phyloP scores from a whole-genome alignment of 2,888 invertebrate genomes.

The Archips xylosteana region DNA sequence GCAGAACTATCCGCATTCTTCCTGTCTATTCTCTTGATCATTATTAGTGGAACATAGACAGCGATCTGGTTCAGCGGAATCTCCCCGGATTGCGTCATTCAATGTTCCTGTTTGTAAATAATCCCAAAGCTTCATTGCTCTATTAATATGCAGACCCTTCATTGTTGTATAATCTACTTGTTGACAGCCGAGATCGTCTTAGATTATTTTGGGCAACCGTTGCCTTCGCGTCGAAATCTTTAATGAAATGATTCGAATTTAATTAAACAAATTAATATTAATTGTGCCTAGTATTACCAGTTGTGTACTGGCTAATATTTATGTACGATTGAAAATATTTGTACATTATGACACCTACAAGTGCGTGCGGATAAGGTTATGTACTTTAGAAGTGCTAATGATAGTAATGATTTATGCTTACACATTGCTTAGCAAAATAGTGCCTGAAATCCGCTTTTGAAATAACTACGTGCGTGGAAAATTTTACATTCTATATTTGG shows the following conservation, averaged over 20 bases:
- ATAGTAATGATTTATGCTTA: slow-evolving; percentile 3
- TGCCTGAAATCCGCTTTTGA: slow-evolving; percentile 40
- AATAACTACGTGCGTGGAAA: slow-evolving; percentile 42
- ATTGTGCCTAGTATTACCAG: slow-evolving; percentile 51
- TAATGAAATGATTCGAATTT: slow-evolving; percentile 57
- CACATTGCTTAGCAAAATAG: neutral
- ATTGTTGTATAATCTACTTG: slow-evolving; percentile 34
- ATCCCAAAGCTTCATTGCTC: slow-evolving; percentile 25
- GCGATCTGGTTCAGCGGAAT: slow-evolving; percentile 28
- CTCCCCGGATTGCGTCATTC: slow-evolving; percentile 18
- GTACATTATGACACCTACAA: neutral
- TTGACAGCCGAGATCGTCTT: slow-evolving; percentile 46
- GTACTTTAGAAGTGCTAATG: slow-evolving; percentile 8
- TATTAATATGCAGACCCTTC: slow-evolving; percentile 35
- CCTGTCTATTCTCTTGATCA: slow-evolving; percentile 50
- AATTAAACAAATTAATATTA: slow-evolving; percentile 63
- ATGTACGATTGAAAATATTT: neutral
- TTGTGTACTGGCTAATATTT: slow-evolving; percentile 3
- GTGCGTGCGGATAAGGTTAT: slow-evolving; percentile 6
- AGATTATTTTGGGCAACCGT: slow-evolving; percentile 53
- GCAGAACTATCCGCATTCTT: slow-evolving; percentile 60
- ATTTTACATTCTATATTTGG: slow-evolving; percentile 54
- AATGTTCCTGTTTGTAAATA: slow-evolving; percentile 36
- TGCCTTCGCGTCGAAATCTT: slow-evolving; percentile 46
- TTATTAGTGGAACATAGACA: slow-evolving; percentile 30